Conservation (phyloP, 2,797 vertebrate genomes). For the Cryptoprocta ferox region DNA sequence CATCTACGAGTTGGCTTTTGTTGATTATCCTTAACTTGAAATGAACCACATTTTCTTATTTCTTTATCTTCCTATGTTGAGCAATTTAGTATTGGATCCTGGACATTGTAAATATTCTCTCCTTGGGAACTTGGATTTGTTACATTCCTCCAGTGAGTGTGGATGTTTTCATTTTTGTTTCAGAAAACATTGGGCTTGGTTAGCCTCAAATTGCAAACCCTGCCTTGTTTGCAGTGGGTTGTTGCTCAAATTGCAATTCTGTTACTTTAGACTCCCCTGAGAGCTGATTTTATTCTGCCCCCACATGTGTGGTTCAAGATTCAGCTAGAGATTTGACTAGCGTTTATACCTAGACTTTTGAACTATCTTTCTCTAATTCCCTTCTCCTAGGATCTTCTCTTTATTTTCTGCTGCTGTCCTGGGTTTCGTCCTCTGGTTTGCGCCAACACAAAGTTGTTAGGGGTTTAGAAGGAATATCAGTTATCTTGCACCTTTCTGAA, state of each 20-base stretch:
- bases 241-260: background rate
- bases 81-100: background rate
- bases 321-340: background rate
- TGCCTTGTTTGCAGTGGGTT: background rate
- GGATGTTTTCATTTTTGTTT: background rate
- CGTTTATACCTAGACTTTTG: background rate
- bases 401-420: background rate
- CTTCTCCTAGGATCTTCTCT: background rate
- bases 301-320: background rate
- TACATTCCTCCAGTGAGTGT: background rate
- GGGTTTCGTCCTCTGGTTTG: background rate
- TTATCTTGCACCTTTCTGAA: background rate
- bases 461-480: background rate
- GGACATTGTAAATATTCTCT: background rate
- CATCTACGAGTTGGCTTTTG: background rate
- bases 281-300: background rate
- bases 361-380: background rate
- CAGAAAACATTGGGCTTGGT: background rate
- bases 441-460: background rate
- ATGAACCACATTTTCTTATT: background rate
- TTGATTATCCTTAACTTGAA: background rate
- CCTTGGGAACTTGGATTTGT: background rate
- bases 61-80: background rate
- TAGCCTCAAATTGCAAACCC: background rate
- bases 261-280: background rate